These are phyloP conservation scores for Verasper variegatus DNA, from an alignment of 2,113 vertebrate species.

Conservation along the genomic window DNA sequence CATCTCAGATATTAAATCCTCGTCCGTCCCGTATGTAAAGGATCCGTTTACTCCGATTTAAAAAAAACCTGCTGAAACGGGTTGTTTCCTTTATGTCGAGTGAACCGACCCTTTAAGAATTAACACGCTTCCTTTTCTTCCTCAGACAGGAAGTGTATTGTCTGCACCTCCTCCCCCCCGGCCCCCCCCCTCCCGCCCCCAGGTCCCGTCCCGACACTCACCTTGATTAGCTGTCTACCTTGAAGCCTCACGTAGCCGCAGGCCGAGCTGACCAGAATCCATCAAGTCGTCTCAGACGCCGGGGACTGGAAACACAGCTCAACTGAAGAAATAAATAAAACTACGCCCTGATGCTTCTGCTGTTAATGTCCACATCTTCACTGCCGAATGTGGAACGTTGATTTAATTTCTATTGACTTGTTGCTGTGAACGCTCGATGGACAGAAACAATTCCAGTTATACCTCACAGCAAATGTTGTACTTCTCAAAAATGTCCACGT, in stretches of 20 bases:
- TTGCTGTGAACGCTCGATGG: too few species aligned
- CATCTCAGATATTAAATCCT: too few species aligned
- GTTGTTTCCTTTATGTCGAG: background rate
- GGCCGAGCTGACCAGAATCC: constrained; percentile 35
- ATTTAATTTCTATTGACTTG: too few species aligned
- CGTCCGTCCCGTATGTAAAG: too few species aligned
- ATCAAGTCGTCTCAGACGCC: background rate
- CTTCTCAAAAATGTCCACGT: too few species aligned
- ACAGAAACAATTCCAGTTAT: too few species aligned
- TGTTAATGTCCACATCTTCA: too few species aligned
- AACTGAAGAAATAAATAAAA: constrained; percentile 32
- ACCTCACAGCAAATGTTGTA: too few species aligned
- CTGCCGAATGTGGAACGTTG: too few species aligned
- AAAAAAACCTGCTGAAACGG: background rate
- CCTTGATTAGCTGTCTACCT: constrained; percentile 56
- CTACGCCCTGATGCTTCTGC: background rate
- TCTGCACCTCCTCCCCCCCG: constrained; percentile 4
- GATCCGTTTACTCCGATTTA: too few species aligned
- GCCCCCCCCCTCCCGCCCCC: constrained; percentile 16
- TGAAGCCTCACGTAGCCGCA: constrained; percentile 26
- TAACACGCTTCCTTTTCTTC: constrained; percentile 1
- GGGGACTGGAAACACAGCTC: constrained; percentile 1
- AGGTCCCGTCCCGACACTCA: constrained; percentile 27
- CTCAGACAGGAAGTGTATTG: constrained; percentile 31
- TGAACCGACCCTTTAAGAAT: background rate